Percentiles rank a stretch among this genome's conserved stretches.
These are phyloP conservation scores for Camponotus fellah DNA, from an alignment of 2,888 invertebrate species.

Conservation along the genomic window DNA sequence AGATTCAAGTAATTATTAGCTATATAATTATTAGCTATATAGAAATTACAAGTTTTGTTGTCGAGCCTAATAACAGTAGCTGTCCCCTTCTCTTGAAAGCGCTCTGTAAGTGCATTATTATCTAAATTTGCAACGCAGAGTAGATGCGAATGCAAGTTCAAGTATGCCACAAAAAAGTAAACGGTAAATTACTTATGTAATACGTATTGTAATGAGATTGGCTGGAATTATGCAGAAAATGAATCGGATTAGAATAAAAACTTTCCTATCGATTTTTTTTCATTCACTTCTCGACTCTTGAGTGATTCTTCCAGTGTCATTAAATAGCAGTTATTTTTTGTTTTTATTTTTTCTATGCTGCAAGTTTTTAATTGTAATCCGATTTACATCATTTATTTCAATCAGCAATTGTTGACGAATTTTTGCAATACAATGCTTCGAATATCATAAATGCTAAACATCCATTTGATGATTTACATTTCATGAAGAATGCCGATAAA, in stretches of 20 bases:
- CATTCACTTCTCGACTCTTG: background rate
- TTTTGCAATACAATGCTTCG: slow-evolving; percentile 24
- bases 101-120: slow-evolving; percentile 4
- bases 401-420: slow-evolving; percentile 8
- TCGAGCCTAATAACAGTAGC: background rate
- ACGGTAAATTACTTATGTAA: slow-evolving; percentile 33
- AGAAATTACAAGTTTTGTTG: slow-evolving; percentile 20
- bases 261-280: background rate
- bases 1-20: slow-evolving; percentile 26
- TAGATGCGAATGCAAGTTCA: background rate
- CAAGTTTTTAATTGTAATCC: slow-evolving; percentile 7
- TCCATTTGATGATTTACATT: background rate
- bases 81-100: background rate
- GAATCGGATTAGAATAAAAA: slow-evolving; percentile 29
- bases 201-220: slow-evolving; percentile 15
- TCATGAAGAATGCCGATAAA: background rate
- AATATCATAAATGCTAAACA: slow-evolving; percentile 5
- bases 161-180: background rate
- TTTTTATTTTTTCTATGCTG: background rate
- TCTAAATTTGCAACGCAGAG: slow-evolving; percentile 10
- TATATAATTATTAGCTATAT: background rate
- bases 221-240: background rate
- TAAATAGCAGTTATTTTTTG: background rate
- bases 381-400: slow-evolving; percentile 14
- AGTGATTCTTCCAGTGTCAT: background rate